Evolutionary conservation across 2,797 vertebrate genomes (phyloP), one percentile per base, ranked within the genome.

Genomic region (Adelosebastes latens): DNA sequence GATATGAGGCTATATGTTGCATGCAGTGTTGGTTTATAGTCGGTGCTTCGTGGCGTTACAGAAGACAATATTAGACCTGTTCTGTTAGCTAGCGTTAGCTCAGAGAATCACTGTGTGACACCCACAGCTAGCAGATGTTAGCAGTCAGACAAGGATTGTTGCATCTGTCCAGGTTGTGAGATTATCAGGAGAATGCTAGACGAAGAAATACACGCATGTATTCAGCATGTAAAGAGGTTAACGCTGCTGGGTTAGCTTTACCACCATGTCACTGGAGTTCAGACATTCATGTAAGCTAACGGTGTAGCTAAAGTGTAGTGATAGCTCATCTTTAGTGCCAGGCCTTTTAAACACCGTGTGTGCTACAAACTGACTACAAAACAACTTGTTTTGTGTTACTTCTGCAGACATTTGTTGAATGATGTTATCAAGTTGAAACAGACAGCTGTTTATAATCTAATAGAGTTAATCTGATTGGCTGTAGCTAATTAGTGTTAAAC

Each of bases 61-160:
- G 16, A 39, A 14, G 46, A 62, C 24, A 39, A 31, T 13, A 56
- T 55, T 1, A 67, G 27, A 52, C 77, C 8, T 29, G 76, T 72
- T 72, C 14, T 31, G 83, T 68, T 87, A 82, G 89, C 83, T 83
- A 84, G 90, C 88, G 88, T 80, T 84, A 85, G 91, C 89, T 76
- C 3, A 42, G 22, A 60, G 42, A 8, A 4, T 31, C 20, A 46
- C 61, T 72, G 60, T 58, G 2, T 8, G 46, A 27, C 27, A 70
- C 7, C 16, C 16, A 32, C 8, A 25, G 70, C 39, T 79, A 78
- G 81, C 73, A 58, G 25, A 58, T 77, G 46, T 11, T 60, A 18
- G 36, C 61, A 20, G 4, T 9, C 3, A 1, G 11, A 58, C 1
- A 13, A 1, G 61, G 8, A 2, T 27, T 36, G 49, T 56, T 65